These are phyloP conservation scores for Lithophane semibrunnea DNA, from an alignment of 2,888 invertebrate genomes.

Conservation along the genomic window DNA sequence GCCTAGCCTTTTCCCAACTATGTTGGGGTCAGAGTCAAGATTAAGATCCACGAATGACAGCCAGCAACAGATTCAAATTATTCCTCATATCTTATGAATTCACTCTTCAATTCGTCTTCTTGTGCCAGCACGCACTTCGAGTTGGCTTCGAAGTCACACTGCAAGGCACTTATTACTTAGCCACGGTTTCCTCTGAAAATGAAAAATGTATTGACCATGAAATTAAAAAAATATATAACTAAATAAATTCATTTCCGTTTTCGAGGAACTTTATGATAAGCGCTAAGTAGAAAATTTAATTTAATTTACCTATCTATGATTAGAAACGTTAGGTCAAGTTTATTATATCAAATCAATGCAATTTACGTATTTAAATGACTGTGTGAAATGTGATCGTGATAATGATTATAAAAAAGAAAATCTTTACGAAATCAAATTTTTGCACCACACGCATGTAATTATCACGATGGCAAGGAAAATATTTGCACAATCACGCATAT, in stretches of 20 bases:
- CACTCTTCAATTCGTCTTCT: conserved; percentile 80
- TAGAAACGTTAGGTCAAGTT: conserved; percentile 15
- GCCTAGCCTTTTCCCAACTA: too few species aligned
- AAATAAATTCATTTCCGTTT: conserved; percentile 1
- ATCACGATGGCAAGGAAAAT: not conserved
- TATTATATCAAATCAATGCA: conserved; percentile 11
- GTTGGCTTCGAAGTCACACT: conserved; percentile 87
- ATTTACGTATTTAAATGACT: not conserved
- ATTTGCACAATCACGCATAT: not conserved
- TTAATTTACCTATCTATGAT: conserved; percentile 23
- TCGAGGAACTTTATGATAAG: not conserved
- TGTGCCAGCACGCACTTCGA: conserved; percentile 58
- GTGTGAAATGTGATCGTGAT: conserved; percentile 6
- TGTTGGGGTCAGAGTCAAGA: too few species aligned
- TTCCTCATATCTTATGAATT: conserved; percentile 81
- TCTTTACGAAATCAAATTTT: not conserved
- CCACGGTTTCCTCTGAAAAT: too few species aligned
- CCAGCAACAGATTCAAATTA: conserved; percentile 7
- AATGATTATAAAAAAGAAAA: conserved; percentile 7
- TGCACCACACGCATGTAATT: not conserved
- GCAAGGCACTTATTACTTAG: conserved; percentile 40
- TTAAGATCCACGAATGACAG: too few species aligned
- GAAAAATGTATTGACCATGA: not conserved
- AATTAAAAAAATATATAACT: not conserved
- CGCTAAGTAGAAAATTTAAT: not conserved